Conservation (phyloP, 2,797 vertebrate genomes). For the Xiphophorus birchmanni region DNA sequence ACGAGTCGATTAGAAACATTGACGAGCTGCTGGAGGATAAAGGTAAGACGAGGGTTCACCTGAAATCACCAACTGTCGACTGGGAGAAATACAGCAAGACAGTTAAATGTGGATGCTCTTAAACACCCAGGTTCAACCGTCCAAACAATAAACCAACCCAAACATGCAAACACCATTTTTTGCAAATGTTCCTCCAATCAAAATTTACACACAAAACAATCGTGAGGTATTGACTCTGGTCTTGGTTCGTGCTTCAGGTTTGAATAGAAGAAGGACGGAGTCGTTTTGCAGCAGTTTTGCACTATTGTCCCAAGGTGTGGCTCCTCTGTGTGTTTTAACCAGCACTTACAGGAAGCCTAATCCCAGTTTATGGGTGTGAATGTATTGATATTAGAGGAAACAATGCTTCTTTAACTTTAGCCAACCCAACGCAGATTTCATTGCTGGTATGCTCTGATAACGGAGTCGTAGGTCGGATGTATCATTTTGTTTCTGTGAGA, state of each 20-base stretch:
- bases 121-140: neutral
- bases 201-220: neutral
- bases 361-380: constrained; percentile 32
- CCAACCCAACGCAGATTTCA: constrained; percentile 30
- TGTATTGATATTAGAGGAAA: constrained; percentile 35
- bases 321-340: constrained; percentile 10
- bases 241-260: neutral
- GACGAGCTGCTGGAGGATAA: neutral
- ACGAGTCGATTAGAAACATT: neutral
- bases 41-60: neutral
- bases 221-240: neutral
- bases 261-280: neutral
- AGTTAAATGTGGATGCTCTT: neutral
- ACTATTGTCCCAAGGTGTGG: constrained; percentile 26
- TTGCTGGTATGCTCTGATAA: constrained; percentile 10
- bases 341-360: constrained; percentile 10
- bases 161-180: neutral
- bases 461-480: constrained; percentile 1
- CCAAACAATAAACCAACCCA: neutral
- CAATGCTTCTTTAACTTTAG: constrained; percentile 19
- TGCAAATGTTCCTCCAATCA: neutral
- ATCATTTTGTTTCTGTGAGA: constrained; percentile 7
- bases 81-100: neutral
- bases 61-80: neutral
- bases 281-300: constrained; percentile 10